Evolutionary conservation across 2,113 vertebrate species (phyloP).

Genomic region (Cettia cetti): DNA sequence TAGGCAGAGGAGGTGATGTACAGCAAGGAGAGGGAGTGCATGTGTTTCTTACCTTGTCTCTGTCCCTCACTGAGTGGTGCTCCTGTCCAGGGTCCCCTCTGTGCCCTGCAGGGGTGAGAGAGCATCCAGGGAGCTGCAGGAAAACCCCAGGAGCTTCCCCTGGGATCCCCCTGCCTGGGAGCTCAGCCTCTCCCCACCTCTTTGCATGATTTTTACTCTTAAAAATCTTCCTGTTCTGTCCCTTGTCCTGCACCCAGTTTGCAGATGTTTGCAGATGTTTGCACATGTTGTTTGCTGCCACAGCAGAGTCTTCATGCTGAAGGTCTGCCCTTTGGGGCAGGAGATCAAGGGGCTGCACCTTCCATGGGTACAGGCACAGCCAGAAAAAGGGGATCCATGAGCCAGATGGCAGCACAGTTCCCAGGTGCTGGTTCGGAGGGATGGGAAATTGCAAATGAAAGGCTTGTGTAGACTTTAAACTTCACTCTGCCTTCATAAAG

Average conservation of each 20-base stretch:
- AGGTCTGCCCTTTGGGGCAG: neutral
- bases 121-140: neutral
- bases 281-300: neutral
- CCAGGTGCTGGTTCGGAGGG: neutral
- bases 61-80: neutral
- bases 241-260: neutral
- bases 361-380: accelerated
- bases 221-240: neutral
- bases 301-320: neutral
- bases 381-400: neutral
- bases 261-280: neutral
- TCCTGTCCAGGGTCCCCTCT: neutral
- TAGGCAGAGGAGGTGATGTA: accelerated
- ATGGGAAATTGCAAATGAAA: conserved; percentile 9
- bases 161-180: neutral
- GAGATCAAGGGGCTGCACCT: neutral
- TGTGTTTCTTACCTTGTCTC: accelerated
- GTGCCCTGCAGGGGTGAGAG: neutral
- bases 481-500: conserved; percentile 57
- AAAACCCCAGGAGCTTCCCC: neutral
- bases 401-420: neutral
- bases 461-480: conserved; percentile 15
- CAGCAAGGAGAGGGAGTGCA: accelerated
- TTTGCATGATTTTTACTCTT: neutral
- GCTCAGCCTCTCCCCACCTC: neutral